Percentiles rank a stretch among this genome's conserved stretches.
Evolutionary conservation across 2,113 vertebrate genomes (phyloP).

Genomic region (Indicator maculatus): DNA sequence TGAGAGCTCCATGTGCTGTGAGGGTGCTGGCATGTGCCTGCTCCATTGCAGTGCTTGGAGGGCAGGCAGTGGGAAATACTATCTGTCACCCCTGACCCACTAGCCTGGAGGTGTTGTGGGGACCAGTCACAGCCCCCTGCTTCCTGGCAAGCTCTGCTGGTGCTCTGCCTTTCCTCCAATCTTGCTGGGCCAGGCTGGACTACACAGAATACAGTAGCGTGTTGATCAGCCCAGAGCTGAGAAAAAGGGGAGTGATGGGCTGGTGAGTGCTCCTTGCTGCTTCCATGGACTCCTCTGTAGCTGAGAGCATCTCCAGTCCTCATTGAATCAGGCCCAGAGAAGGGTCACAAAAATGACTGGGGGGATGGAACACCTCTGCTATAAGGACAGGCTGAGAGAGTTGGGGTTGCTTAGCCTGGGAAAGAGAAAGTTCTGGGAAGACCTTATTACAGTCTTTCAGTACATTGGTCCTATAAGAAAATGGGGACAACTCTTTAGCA

Average conservation of each 20-base stretch:
- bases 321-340: background rate
- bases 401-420: background rate
- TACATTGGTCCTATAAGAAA: background rate
- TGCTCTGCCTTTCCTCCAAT: background rate
- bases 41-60: fast-evolving
- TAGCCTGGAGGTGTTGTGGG: fast-evolving
- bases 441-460: background rate
- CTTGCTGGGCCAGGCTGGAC: background rate
- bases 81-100: background rate
- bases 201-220: fast-evolving
- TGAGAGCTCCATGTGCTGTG: background rate
- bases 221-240: background rate
- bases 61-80: background rate
- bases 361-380: background rate
- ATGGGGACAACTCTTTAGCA: background rate
- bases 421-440: background rate
- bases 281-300: fast-evolving
- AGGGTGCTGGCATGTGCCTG: background rate
- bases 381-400: background rate
- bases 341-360: background rate
- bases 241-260: background rate
- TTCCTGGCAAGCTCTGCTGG: background rate
- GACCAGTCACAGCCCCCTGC: fast-evolving
- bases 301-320: background rate
- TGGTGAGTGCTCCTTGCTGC: background rate